Evolutionary conservation across 1,140 invertebrate species (phyloP).

Genomic region (Drosophila tristis): DNA sequence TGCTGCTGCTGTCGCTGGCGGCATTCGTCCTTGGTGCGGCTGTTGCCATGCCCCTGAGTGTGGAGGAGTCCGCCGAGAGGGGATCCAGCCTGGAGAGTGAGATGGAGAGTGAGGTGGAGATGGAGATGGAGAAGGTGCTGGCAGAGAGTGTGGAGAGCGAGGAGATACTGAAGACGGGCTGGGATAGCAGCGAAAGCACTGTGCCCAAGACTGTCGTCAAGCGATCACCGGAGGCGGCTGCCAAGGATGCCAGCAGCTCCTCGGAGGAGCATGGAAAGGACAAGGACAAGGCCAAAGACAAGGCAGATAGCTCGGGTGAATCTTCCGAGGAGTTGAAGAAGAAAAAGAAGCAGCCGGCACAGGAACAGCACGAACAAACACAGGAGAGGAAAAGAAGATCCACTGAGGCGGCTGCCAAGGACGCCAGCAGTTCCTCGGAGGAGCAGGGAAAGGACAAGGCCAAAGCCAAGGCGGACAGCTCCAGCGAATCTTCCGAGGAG

Average conservation of each 20-base stretch:
- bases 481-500: conserved; percentile 1
- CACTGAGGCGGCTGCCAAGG: neutral
- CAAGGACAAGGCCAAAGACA: neutral
- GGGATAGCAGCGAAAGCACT: neutral
- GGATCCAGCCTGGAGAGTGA: neutral
- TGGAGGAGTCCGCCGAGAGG: neutral
- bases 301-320: neutral
- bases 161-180: neutral
- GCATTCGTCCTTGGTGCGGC: conserved; percentile 14
- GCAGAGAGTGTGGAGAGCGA: neutral
- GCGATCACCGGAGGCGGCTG: neutral
- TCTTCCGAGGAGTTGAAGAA: conserved; percentile 4
- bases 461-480: neutral
- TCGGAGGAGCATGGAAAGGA: conserved; percentile 5
- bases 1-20: conserved; percentile 9
- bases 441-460: neutral
- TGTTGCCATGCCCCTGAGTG: neutral
- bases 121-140: neutral
- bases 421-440: neutral
- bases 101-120: conserved; percentile 4
- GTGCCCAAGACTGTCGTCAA: neutral
- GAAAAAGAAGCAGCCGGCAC: neutral
- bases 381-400: neutral
- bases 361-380: neutral
- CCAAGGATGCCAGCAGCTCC: neutral